These are phyloP conservation scores for Cnemophilus loriae DNA, from an alignment of 2,113 vertebrate genomes.

Conservation along the genomic window DNA sequence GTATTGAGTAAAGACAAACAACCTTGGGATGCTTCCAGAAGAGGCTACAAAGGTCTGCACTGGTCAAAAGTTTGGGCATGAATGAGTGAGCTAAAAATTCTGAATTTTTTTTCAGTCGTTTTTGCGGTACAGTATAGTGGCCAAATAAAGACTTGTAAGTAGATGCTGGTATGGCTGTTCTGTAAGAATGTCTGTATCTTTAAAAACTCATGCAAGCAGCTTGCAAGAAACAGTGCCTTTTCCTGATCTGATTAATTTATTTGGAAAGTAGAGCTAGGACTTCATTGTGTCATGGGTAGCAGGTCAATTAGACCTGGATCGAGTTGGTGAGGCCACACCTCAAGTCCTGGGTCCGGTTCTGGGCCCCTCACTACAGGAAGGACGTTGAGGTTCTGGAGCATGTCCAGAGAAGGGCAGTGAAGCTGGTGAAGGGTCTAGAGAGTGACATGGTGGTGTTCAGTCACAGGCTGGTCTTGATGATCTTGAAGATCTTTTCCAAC, in stretches of 20 bases:
- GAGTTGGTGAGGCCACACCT: not conserved
- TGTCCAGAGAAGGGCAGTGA: not conserved
- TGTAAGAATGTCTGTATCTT: not conserved
- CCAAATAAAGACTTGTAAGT: not conserved
- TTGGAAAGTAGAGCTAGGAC: not conserved
- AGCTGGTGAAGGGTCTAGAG: not conserved
- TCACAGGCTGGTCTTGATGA: not conserved
- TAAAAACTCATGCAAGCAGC: not conserved
- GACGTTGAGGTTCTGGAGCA: accelerated
- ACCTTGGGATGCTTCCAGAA: not conserved
- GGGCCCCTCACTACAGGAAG: not conserved
- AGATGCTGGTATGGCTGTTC: not conserved
- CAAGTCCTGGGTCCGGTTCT: not conserved
- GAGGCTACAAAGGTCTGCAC: not conserved
- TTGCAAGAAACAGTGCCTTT: not conserved
- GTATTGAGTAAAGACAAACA: not conserved
- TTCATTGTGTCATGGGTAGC: not conserved
- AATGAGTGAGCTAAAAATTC: not conserved
- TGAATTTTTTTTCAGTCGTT: not conserved
- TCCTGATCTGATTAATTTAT: not conserved
- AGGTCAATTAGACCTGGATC: not conserved
- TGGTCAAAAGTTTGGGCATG: not conserved
- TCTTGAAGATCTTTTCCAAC: not conserved
- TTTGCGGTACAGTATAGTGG: not conserved
- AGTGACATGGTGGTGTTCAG: not conserved